phyloP scores from a whole-genome alignment of 2,888 invertebrate species.

The Philonicus albiceps region DNA sequence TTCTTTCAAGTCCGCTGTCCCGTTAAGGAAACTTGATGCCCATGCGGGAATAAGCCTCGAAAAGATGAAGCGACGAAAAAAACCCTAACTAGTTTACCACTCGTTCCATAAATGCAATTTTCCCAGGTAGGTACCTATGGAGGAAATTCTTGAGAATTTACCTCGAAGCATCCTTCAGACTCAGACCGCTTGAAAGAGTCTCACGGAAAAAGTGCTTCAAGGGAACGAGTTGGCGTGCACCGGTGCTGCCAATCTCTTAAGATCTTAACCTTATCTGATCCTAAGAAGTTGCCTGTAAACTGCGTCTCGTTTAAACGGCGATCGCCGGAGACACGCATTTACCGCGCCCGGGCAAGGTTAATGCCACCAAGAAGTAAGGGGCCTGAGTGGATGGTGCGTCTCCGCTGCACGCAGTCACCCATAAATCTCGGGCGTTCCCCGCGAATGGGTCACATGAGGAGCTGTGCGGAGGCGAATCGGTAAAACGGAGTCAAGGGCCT shows the following conservation, averaged over 20 bases:
- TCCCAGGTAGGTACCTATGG: background rate
- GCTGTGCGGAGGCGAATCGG: background rate
- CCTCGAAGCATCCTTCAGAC: background rate
- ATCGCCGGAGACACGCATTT: background rate
- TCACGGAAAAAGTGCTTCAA: background rate
- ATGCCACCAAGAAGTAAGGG: background rate
- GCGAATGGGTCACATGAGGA: background rate
- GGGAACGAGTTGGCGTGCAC: background rate
- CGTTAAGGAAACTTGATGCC: background rate
- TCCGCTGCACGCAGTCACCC: background rate
- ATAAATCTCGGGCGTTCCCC: background rate
- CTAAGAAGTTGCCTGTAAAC: background rate
- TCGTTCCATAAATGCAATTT: background rate
- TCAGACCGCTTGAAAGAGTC: background rate
- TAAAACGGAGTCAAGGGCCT: conserved; percentile 21
- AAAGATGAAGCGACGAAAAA: background rate
- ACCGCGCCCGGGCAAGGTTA: background rate
- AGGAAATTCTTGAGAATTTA: background rate
- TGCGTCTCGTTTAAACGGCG: background rate
- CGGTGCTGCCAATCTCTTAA: background rate
- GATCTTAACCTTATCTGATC: background rate
- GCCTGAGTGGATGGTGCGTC: background rate
- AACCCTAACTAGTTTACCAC: background rate
- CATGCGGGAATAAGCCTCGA: background rate
- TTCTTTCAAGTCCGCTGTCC: background rate